Base-by-base conservation (phyloP, 1,140 invertebrate genomes). In the Panagrolaimus sp. region DNA sequence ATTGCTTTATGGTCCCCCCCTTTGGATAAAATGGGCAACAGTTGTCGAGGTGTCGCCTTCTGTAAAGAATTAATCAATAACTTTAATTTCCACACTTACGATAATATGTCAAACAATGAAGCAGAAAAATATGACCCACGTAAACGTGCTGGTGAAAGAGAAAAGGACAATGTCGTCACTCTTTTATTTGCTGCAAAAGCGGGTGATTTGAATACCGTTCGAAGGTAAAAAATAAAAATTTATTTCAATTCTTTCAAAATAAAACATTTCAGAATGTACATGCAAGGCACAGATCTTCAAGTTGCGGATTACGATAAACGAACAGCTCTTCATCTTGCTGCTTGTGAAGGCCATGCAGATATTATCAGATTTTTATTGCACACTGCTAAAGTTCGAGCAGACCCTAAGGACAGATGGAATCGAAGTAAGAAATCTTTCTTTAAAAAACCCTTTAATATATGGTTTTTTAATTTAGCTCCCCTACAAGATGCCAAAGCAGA, bases 1-100 rank as follows among this genome's bases (percentile, higher is more conserved):
- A 90, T 95, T 38, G 93, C 91, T 78, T 88, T 91, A 0, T 98
- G 93, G 92, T 96, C 93, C 0, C 94, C 94, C 24, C 90, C 91
- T 0, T 85, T 98, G 0, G 94, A 97, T 84, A 79, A 76, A 6
- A 86, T 93, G 28, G 93, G 94, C 21, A 96, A 95, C 83, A 91
- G 90, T 44, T 92, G 91, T 76, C 86, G 92, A 71, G 92, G 93
- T 14, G 88, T 96, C 5, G 90, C 93, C 77, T 96, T 96, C 83
- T 93, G 92, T 84, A 88, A 71, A 46, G 69, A 71, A n/a, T 15
- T 76, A 8, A 76, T 76, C 32, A 14, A 71, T 14, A 52, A 73
- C 7, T 76, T 76, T 58, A 76, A 79, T 26, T 76, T 79, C 65
- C 77, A 76, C 73, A 76, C 77, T 46, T 76, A 79, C 46, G 38